Percentiles rank a stretch among this genome's conserved stretches.
Conservation (phyloP, 1,140 invertebrate genomes). For the Cyclargus thomasi region DNA sequence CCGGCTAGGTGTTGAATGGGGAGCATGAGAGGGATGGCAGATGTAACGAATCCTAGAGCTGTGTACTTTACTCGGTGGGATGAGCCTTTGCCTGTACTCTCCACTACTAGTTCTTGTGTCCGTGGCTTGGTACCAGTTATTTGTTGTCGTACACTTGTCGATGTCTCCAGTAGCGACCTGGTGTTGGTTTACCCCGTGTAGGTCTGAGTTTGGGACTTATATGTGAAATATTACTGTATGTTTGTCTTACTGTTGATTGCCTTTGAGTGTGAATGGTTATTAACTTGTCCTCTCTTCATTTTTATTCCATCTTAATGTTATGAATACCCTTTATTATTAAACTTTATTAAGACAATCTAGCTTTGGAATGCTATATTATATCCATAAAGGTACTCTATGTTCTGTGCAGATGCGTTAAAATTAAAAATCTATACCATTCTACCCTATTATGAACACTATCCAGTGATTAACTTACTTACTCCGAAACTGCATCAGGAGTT, state of each 20-base stretch:
- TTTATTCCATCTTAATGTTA: neutral
- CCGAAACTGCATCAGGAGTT: too few relatives aligned
- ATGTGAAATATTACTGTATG: neutral
- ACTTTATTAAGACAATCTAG: neutral
- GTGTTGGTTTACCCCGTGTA: neutral
- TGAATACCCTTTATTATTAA: neutral
- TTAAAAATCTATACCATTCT: neutral
- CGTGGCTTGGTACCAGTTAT: neutral
- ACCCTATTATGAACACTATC: too few relatives aligned
- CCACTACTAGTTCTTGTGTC: neutral
- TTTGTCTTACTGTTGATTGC: neutral
- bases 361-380: neutral
- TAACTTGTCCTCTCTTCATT: too few relatives aligned
- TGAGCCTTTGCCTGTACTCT: neutral
- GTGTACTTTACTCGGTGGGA: neutral
- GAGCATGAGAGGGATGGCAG: neutral
- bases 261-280: slow-evolving; percentile 1
- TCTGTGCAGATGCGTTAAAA: neutral
- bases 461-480: too few relatives aligned
- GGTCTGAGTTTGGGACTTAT: neutral
- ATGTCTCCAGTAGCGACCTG: neutral
- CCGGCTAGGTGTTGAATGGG: neutral
- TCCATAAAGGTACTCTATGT: neutral
- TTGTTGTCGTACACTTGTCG: neutral
- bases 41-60: neutral